A percentile compares a stretch with the other conserved stretches of the same genome.
These are phyloP conservation scores for Pachyuromys duprasi DNA, from an alignment of 2,797 vertebrate genomes.

Conservation along the genomic window DNA sequence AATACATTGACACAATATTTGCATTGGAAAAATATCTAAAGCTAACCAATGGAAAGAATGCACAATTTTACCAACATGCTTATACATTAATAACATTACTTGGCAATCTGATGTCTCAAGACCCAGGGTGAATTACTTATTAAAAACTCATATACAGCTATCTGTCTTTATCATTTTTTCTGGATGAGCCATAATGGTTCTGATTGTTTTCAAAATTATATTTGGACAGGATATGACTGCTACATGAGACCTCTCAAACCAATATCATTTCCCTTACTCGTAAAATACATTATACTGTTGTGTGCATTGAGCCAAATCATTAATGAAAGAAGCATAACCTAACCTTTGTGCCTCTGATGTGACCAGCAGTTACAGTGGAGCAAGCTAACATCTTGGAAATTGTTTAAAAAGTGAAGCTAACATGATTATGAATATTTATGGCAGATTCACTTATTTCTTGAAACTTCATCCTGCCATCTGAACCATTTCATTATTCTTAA, in stretches of 20 bases:
- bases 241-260: conserved; percentile 96
- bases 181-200: conserved; percentile 94
- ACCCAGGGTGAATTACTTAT: conserved; percentile 94
- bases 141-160: conserved; percentile 94
- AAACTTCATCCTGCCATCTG: conserved; percentile 80
- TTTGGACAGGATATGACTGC: conserved; percentile 97
- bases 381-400: conserved; percentile 86
- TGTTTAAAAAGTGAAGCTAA: conserved; percentile 86
- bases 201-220: conserved; percentile 99
- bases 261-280: conserved; percentile 96
- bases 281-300: conserved; percentile 94
- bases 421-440: conserved; percentile 89
- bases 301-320: conserved; percentile 90
- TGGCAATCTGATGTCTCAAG: conserved; percentile 93
- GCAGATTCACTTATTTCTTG: conserved; percentile 85
- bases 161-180: conserved; percentile 96
- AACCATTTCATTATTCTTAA: conserved; percentile 82
- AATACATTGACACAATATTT: conserved; percentile 89
- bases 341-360: conserved; percentile 87
- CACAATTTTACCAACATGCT: conserved; percentile 90
- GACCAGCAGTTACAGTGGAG: conserved; percentile 82
- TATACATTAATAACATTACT: conserved; percentile 94
- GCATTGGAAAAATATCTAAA: conserved; percentile 89
- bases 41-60: conserved; percentile 88
- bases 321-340: conserved; percentile 88